Evolutionary conservation across 1,140 invertebrate species (phyloP), one percentile per base, ranked within the genome.

Genomic region (Lethocerus indicus): DNA sequence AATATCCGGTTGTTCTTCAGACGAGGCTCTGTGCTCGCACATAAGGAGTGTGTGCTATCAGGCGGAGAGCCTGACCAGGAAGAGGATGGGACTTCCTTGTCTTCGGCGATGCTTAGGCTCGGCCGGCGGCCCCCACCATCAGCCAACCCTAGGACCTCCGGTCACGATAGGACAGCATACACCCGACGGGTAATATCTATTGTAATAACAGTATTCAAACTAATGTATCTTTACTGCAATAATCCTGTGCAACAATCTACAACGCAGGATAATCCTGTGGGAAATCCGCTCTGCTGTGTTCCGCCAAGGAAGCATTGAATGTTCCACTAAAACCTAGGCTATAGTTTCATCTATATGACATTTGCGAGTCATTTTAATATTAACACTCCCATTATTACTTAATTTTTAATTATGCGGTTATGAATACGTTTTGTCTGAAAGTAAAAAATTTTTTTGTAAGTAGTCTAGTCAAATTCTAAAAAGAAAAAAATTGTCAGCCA

Each of bases 31-130:
- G 3, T 83, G 81, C 62, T 81, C 79, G 57, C 81, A 83, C 58
- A 75, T 81, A 40, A 78, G 78, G 73, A 71, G 72, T 0, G 73
- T 83, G 27, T 83, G 81, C 59, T 83, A 76, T 60, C 74, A 82
- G 69, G 80, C 81, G 0, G 77, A 83, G 60, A 81, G 78, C 57
- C 55, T 58, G 0, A 50, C 64, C 5, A 57, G 58, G 0, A 58
- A 69, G 1, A 65, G 75, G 9, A 57, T 66, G 14, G 79, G 78
- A 1, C 71, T 72, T 52, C 78, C 79, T 0, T 83, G 81, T 60
- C 73, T 75, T 0, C 67, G 78, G 49, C 62, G 79, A 9, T 83
- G 80, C 60, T 73, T 78, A 0, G 32, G 25, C 4, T 48, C 47
- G 3, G 36, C 40, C 1, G 20, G 43, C 9, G 49, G 45, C 7